These are phyloP conservation scores for Pycnomerus fuliginosus DNA, from an alignment of 2,888 invertebrate species.

Conservation along the genomic window DNA sequence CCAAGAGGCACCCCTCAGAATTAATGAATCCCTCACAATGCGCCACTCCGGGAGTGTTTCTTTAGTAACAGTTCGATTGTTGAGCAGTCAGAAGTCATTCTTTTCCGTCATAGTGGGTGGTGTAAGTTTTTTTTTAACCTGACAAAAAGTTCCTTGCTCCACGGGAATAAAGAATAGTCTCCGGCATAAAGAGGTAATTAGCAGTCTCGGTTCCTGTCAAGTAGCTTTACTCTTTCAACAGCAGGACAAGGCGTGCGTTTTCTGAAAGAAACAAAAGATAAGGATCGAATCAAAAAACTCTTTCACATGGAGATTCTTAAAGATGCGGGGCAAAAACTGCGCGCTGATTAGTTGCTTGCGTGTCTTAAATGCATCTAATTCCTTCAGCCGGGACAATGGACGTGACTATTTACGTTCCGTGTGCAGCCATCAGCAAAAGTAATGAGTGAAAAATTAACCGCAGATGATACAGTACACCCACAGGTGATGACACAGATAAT, in stretches of 20 bases:
- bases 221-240: slow-evolving; percentile 45
- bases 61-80: slow-evolving; percentile 24
- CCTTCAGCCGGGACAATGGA: too few relatives aligned
- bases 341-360: too few relatives aligned
- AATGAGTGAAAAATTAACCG: too few relatives aligned
- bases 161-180: slow-evolving; percentile 45
- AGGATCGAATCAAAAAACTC: slow-evolving; percentile 35
- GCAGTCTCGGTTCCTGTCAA: slow-evolving; percentile 50
- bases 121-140: slow-evolving; percentile 21
- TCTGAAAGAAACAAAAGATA: slow-evolving; percentile 40
- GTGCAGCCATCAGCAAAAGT: too few relatives aligned
- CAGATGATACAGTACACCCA: too few relatives aligned
- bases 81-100: slow-evolving; percentile 28
- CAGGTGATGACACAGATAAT: too few relatives aligned
- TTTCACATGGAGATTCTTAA: slow-evolving; percentile 25
- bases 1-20: too few relatives aligned
- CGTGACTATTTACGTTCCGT: too few relatives aligned
- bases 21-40: slow-evolving; percentile 21
- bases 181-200: slow-evolving; percentile 49
- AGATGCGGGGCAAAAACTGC: too few relatives aligned
- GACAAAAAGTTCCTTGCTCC: slow-evolving; percentile 39
- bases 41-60: slow-evolving; percentile 20
- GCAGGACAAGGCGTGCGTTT: slow-evolving; percentile 39
- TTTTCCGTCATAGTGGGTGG: slow-evolving; percentile 34
- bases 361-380: too few relatives aligned